These are phyloP conservation scores for Ypsolopha scabrella DNA, from an alignment of 2,888 invertebrate genomes.

Conservation along the genomic window DNA sequence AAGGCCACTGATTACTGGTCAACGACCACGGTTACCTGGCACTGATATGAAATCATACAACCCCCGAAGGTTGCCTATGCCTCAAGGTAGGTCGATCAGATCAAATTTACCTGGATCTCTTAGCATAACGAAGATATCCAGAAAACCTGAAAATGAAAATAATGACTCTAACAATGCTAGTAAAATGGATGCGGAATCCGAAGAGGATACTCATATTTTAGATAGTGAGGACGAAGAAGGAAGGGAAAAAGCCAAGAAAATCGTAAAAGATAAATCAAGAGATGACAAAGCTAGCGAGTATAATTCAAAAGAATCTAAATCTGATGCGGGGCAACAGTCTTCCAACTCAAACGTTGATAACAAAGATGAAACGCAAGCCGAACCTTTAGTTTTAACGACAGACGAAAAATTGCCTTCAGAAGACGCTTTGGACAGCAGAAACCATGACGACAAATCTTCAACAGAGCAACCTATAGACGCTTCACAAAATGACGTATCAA, in stretches of 20 bases:
- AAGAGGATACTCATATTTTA: conserved; percentile 52
- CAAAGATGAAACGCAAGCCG: conserved; percentile 9
- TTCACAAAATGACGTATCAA: background rate
- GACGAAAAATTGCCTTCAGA: conserved; percentile 56
- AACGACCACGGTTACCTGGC: conserved; percentile 48
- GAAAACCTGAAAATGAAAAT: conserved; percentile 33
- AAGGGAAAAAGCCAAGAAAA: background rate
- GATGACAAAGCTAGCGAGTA: background rate
- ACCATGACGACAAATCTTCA: conserved; percentile 20
- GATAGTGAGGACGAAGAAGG: conserved; percentile 52
- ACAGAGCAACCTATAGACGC: conserved; percentile 4
- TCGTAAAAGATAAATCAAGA: background rate
- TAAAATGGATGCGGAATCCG: conserved; percentile 36
- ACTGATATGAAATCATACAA: conserved; percentile 30
- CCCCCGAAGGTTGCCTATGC: conserved; percentile 41
- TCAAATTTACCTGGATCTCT: conserved; percentile 52
- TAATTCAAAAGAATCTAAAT: background rate
- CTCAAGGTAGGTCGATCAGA: conserved; percentile 33
- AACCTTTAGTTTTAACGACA: conserved; percentile 47
- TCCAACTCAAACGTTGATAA: conserved; percentile 4
- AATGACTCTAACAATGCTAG: conserved; percentile 20
- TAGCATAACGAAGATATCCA: conserved; percentile 56
- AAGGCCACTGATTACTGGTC: conserved; percentile 46
- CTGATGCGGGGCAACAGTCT: conserved; percentile 8
- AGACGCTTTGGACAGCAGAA: conserved; percentile 42